Conservation (phyloP, 2,113 vertebrate genomes). For the Lagopus leucura region DNA sequence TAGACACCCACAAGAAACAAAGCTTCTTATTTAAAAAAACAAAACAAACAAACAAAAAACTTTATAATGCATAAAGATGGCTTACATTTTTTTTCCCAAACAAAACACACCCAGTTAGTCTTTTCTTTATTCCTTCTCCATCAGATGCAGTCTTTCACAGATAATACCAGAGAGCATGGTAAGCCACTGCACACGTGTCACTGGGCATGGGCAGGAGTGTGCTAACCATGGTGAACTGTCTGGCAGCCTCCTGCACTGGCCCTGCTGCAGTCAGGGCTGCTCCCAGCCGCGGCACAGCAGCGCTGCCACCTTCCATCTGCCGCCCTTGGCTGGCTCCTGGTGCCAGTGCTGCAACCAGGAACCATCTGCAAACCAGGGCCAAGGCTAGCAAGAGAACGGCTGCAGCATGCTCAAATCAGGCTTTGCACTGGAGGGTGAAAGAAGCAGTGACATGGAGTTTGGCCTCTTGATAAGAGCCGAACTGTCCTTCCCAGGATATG, state of each 20-base stretch:
- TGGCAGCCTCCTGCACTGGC: background rate
- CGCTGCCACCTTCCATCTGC: background rate
- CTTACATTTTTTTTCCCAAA: background rate
- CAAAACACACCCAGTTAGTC: background rate
- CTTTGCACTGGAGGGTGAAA: background rate
- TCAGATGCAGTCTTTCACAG: background rate
- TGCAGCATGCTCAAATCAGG: background rate
- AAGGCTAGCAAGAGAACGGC: background rate
- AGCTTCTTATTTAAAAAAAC: background rate
- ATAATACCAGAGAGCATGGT: background rate
- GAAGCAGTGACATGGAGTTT: background rate
- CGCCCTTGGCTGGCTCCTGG: background rate
- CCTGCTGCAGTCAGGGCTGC: background rate
- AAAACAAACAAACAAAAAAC: no score
- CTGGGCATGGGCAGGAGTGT: fast-evolving
- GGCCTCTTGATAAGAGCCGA: background rate
- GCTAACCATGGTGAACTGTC: fast-evolving
- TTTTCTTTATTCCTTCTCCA: background rate
- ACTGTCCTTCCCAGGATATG: background rate
- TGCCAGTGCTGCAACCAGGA: background rate
- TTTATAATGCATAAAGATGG: background rate
- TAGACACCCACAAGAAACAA: background rate
- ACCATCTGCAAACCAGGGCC: background rate
- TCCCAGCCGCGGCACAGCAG: background rate
- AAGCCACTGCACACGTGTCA: fast-evolving